These are phyloP conservation scores for Numida meleagris DNA, from an alignment of 2,113 vertebrate species.

Conservation along the genomic window DNA sequence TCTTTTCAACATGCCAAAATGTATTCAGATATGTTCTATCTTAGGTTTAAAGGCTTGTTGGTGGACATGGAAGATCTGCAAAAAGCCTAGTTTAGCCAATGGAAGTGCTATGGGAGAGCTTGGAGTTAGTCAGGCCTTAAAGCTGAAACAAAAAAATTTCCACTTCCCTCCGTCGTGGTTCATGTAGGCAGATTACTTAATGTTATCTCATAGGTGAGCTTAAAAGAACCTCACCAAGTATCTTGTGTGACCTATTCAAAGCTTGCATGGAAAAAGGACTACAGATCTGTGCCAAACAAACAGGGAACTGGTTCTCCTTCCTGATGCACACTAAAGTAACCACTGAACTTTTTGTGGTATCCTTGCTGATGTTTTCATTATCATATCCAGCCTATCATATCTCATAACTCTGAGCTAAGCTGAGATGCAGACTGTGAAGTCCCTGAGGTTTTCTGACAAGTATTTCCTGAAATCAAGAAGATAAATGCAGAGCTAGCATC, in stretches of 20 bases:
- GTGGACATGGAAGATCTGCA: background rate
- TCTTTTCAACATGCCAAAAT: background rate
- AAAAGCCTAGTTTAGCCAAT: background rate
- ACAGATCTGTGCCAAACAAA: background rate
- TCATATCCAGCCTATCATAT: background rate
- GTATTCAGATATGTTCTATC: background rate
- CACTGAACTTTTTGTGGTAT: background rate
- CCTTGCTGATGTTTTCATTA: background rate
- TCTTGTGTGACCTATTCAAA: background rate
- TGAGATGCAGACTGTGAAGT: background rate
- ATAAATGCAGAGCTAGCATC: background rate
- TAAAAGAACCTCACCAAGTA: background rate
- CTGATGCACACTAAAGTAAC: background rate
- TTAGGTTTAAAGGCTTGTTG: background rate
- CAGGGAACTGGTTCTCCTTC: conserved; percentile 7
- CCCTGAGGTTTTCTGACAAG: background rate
- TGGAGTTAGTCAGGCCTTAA: background rate
- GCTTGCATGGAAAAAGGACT: background rate
- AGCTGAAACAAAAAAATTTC: background rate
- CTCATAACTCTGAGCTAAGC: background rate
- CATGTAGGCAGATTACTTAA: background rate
- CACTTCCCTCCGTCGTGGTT: background rate
- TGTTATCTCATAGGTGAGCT: background rate
- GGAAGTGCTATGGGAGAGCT: background rate
- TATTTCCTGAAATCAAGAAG: background rate